Conservation (phyloP, 2,797 vertebrate species). For the Gymnopithys bicolor region DNA sequence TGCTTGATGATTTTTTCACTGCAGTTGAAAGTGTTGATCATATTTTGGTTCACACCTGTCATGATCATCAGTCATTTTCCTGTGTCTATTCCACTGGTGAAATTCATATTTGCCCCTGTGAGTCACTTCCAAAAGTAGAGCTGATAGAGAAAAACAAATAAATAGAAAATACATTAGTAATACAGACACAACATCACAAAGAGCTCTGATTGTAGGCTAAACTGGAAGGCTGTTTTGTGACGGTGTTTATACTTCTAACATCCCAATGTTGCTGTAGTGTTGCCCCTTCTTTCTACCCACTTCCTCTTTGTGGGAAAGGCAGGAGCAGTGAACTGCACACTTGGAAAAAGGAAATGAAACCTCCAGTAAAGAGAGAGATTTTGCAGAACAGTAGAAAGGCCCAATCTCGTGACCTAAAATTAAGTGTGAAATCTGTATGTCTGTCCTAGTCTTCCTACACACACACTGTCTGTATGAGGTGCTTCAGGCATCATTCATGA, state of each 20-base stretch:
- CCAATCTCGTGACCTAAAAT: neutral
- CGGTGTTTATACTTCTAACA: neutral
- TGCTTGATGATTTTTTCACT: neutral
- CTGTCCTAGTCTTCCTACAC: neutral
- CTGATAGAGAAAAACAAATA: neutral
- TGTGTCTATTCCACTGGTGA: neutral
- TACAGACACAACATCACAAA: neutral
- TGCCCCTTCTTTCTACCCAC: neutral
- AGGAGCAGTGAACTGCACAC: neutral
- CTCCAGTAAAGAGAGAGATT: neutral
- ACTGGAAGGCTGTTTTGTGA: neutral
- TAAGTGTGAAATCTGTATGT: neutral
- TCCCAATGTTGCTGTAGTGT: constrained; percentile 1
- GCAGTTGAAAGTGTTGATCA: neutral
- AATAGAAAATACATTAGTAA: neutral
- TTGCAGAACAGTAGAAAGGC: neutral
- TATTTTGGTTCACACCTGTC: neutral
- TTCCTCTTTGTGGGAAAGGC: constrained; percentile 11
- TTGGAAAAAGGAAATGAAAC: constrained; percentile 1
- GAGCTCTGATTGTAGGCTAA: neutral
- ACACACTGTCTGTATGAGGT: rapidly evolving
- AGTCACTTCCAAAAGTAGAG: neutral
- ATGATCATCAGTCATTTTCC: neutral
- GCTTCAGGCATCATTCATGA: neutral
- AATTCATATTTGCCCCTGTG: neutral